Evolutionary conservation across 2,797 vertebrate genomes (phyloP).

Genomic region (Notolepis coatsorum): DNA sequence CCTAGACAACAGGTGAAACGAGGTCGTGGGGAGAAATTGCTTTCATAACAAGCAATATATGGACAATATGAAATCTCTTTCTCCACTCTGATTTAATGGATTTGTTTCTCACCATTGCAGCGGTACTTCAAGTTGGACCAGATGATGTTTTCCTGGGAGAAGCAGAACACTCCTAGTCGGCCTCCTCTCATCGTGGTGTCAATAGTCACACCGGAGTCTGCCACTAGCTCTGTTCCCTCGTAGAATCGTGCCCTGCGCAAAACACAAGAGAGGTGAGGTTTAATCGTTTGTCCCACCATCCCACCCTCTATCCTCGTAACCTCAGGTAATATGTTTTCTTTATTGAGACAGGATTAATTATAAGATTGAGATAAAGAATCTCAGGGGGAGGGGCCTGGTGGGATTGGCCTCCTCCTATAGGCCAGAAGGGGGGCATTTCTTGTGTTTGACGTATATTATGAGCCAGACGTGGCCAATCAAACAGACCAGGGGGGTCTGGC

Average conservation of each 20-base stretch:
- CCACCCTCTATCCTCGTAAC: too few species aligned
- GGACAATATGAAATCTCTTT: too few species aligned
- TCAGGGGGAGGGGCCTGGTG: too few species aligned
- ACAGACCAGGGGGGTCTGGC: too few species aligned
- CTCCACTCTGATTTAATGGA: not conserved
- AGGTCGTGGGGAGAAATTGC: not conserved
- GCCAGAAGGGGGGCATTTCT: too few species aligned
- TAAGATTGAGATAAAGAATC: not conserved
- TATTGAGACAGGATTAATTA: not conserved
- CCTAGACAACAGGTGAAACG: constrained; percentile 6
- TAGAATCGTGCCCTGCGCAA: constrained; percentile 92
- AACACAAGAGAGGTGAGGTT: too few species aligned
- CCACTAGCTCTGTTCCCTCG: constrained; percentile 94
- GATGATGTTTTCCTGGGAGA: constrained; percentile 99
- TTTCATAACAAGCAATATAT: not conserved
- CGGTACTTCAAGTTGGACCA: constrained; percentile 99
- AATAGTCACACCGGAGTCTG: constrained; percentile 97
- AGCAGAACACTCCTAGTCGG: constrained; percentile 97
- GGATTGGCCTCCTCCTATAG: too few species aligned
- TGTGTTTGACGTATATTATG: too few species aligned
- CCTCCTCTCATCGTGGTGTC: constrained; percentile 99
- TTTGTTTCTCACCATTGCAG: constrained; percentile 90
- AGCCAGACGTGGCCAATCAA: too few species aligned
- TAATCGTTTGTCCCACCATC: too few species aligned
- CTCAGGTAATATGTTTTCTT: too few species aligned